Percentiles rank a stretch among this genome's conserved stretches.
phyloP scores from a whole-genome alignment of 2,797 vertebrate species.

The Hydrolagus colliei region DNA sequence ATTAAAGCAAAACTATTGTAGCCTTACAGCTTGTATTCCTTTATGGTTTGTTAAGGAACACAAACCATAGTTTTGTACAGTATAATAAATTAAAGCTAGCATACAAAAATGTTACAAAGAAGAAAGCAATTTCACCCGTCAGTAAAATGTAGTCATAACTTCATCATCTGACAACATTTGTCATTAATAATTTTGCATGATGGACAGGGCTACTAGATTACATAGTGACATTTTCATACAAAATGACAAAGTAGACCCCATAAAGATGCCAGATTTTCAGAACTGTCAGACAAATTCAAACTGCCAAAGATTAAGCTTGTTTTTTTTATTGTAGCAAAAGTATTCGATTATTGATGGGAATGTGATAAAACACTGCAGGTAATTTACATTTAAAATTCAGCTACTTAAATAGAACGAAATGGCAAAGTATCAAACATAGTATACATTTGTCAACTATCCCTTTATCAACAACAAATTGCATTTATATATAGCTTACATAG shows the following conservation, averaged over 20 bases:
- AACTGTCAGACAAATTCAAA: neutral
- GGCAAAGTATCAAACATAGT: neutral
- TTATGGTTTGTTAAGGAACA: no score
- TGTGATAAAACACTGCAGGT: neutral
- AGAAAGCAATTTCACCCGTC: neutral
- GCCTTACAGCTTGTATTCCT: no score
- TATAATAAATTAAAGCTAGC: neutral
- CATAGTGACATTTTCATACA: slow-evolving; percentile 13
- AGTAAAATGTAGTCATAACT: neutral
- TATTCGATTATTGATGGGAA: neutral
- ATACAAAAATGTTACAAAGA: neutral
- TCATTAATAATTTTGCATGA: slow-evolving; percentile 4
- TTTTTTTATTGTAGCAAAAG: neutral
- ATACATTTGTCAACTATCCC: neutral
- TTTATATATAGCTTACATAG: neutral
- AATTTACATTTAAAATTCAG: neutral
- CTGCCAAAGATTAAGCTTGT: neutral
- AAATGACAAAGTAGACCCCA: neutral
- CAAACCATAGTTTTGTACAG: neutral
- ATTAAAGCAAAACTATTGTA: no score
- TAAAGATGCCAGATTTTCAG: neutral
- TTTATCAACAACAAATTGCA: neutral
- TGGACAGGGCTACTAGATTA: neutral
- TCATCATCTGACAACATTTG: neutral
- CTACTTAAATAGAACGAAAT: neutral